phyloP scores from a whole-genome alignment of 2,113 vertebrate species.

The Proterorhinus semilunaris region DNA sequence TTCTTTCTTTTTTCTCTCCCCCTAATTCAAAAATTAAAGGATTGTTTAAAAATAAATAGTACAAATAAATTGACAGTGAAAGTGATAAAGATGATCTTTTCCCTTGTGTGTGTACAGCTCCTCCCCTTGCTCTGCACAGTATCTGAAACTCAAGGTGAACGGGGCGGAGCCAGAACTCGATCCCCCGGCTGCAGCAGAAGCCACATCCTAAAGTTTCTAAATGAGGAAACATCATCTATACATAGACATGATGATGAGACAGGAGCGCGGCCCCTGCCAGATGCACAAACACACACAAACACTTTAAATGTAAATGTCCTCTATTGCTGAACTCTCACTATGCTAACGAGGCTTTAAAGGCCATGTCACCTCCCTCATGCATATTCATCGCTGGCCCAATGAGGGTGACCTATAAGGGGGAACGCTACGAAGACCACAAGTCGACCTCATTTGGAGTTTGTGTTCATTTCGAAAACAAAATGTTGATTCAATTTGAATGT shows the following conservation, averaged over 20 bases:
- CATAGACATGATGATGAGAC: conserved; percentile 62
- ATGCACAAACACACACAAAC: conserved; percentile 27
- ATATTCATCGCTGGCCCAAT: conserved; percentile 59
- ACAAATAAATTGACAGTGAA: not conserved
- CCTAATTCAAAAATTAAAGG: too few species aligned
- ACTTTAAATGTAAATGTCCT: conserved; percentile 66
- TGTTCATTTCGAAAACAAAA: too few species aligned
- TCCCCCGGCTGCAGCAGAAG: conserved; percentile 68
- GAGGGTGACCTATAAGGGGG: conserved; percentile 60
- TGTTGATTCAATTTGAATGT: too few species aligned
- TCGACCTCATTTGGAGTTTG: conserved; percentile 2
- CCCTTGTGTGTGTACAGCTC: conserved; percentile 2
- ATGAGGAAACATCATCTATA: conserved; percentile 69
- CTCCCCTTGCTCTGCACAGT: conserved; percentile 50
- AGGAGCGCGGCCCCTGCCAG: conserved; percentile 37
- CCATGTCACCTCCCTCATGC: conserved; percentile 67
- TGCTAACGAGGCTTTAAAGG: conserved; percentile 72
- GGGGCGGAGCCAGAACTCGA: conserved; percentile 63
- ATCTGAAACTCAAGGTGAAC: conserved; percentile 71
- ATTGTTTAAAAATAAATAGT: too few species aligned
- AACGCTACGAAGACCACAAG: conserved; percentile 51
- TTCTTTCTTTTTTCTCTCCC: too few species aligned
- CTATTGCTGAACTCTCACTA: conserved; percentile 70
- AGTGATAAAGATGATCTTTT: too few species aligned
- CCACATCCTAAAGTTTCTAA: conserved; percentile 73